Evolutionary conservation across 2,888 invertebrate genomes (phyloP), one percentile per base, ranked within the genome.

Genomic region (Pyrgus malvae): DNA sequence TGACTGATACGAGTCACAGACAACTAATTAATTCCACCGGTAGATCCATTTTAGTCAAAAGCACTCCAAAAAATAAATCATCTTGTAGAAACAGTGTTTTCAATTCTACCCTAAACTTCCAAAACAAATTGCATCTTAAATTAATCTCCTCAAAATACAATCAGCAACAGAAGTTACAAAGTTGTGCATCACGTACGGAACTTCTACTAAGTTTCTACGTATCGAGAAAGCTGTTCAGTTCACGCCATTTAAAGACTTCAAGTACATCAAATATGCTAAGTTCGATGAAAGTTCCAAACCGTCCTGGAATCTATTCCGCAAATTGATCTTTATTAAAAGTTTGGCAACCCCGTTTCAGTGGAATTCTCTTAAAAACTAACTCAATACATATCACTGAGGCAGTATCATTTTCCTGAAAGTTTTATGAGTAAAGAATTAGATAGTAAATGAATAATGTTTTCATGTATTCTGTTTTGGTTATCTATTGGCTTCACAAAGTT

Each of bases 311-410:
- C 31, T 25, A 50, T 25, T 44, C 27, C 11, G 25, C 27, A 14
- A 35, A 37, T 37, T 37, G 33, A 51, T 44, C 25, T 51, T 44
- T 37, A 21, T 51, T 37, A 19, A 33, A 27, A 35, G 35, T 50
- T 50, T 2, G 25, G 16, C 41, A 23, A 21, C 21, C 40, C 11
- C n/a, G 7, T 6, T 21, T 33, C 19, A 11, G 31, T 67, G 65
- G 64, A 57, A 55, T 61, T 48, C 42, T 50, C 57, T 58, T 56
- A 63, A 58, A 56, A 37, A 54, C 38, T 46, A 54, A 31, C 12
- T 33, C 45, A 23, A 23, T 4, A 23, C 3, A 23, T 23, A 23
- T 23, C 6, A 6, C 23, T n/a, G n/a, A 23, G 6, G 6, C 23
- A 4, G 23, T 3, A n/a, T 33, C 12, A 16, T 35, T 9, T 35